phyloP scores from a whole-genome alignment of 2,113 vertebrate genomes.

The Sitta europaea region DNA sequence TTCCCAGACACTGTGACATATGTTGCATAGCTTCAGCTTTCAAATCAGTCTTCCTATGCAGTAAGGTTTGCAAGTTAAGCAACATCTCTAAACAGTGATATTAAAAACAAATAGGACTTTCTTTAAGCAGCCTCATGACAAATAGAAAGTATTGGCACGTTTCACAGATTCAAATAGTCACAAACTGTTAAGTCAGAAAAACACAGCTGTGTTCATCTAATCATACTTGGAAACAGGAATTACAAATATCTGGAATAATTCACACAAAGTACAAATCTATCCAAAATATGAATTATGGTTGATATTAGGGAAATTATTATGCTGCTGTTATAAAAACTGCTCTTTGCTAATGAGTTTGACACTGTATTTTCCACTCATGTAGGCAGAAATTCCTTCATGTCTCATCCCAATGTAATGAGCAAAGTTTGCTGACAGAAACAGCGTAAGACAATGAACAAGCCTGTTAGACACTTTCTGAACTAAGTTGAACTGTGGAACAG shows the following conservation, averaged over 20 bases:
- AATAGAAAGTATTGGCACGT: background rate
- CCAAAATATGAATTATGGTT: background rate
- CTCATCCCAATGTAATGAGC: background rate
- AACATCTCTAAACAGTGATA: background rate
- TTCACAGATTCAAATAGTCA: background rate
- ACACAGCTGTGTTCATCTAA: background rate
- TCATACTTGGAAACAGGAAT: background rate
- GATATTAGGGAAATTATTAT: background rate
- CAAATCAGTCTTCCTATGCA: background rate
- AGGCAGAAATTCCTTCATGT: background rate
- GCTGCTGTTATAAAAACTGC: background rate
- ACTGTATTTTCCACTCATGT: background rate
- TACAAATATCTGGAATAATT: background rate
- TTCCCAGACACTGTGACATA: background rate
- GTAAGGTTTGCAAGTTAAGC: background rate
- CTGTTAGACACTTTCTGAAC: background rate
- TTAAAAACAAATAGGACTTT: background rate
- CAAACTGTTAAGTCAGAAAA: background rate
- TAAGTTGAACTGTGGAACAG: background rate
- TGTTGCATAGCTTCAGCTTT: background rate
- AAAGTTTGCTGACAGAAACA: background rate
- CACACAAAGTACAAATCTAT: background rate
- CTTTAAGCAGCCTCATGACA: background rate
- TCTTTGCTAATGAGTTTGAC: background rate
- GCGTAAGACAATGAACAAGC: background rate